A percentile compares a stretch with the other conserved stretches of the same genome.
Evolutionary conservation across 2,888 invertebrate species (phyloP).

Genomic region (Xestia rhomboidea): DNA sequence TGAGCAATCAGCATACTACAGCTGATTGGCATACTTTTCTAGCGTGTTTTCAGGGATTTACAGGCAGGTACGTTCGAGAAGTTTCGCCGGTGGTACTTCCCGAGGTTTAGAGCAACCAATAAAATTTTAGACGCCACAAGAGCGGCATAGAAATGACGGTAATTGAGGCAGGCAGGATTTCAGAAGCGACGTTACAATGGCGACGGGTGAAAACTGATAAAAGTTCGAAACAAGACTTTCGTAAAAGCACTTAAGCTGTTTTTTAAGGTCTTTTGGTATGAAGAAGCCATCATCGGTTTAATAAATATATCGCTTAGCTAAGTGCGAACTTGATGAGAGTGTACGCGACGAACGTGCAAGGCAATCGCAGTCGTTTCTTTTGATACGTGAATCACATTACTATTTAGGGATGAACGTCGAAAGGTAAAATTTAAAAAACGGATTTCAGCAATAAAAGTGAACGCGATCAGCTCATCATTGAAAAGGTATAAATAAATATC

Average conservation of each 20-base stretch:
- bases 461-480: background rate
- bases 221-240: constrained; percentile 64
- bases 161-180: constrained; percentile 63
- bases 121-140: constrained; percentile 67
- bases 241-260: constrained; percentile 58
- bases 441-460: background rate
- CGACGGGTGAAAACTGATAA: constrained; percentile 50
- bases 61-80: constrained; percentile 33
- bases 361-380: constrained; percentile 28
- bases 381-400: constrained; percentile 42
- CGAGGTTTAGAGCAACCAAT: constrained; percentile 53
- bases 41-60: constrained; percentile 8
- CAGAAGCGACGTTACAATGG: constrained; percentile 56
- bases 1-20: background rate
- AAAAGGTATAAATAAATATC: too few relatives aligned
- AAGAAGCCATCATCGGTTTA: constrained; percentile 48
- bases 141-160: constrained; percentile 65
- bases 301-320: constrained; percentile 60
- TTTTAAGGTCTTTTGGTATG: constrained; percentile 62
- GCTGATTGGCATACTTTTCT: background rate
- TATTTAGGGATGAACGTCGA: background rate
- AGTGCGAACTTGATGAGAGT: constrained; percentile 50
- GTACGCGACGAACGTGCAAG: constrained; percentile 42
- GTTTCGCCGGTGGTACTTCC: constrained; percentile 29
- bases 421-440: background rate